Evolutionary conservation across 2,797 vertebrate genomes (phyloP), one percentile per base, ranked within the genome.

Genomic region (Champsocephalus esox): DNA sequence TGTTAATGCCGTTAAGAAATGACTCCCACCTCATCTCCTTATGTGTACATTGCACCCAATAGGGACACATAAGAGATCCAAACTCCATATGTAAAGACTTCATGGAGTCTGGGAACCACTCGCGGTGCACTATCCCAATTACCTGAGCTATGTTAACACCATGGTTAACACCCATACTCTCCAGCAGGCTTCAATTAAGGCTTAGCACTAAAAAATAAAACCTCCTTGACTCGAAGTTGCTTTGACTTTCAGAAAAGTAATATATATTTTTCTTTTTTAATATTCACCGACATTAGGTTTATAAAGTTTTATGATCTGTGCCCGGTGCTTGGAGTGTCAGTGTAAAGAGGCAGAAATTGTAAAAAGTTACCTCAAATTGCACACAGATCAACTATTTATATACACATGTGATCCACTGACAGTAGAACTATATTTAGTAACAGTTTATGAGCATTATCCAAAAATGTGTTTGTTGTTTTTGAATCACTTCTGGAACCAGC

Each of bases 141-240:
- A 90, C 92, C 93, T 92, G 90, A 93, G 92, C 92, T 90, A 87
- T 66, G 69, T 86, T 73, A 78, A 21, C 21, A 21, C 21, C 21
- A 21, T 21, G 21, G 2, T 24, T 24, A 24, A 75, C 79, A 81
- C 81, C 85, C 75, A 79, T 9, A 44, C 54, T 75, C 83, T 87
- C 87, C 82, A 24, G 78, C 68, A 82, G 77, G 75, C 87, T 82
- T 74, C 80, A 66, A 56, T 79, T 79, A 87, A 88, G 79, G 82
- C 84, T 79, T 80, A 63, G 61, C 59, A 74, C 71, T 70, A 24
- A 68, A 52, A 32, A 77, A 76, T 32, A 63, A 75, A 81, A 75
- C 67, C 83, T 62, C 68, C 66, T 11, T 55, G 41, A 21, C 66
- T 75, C 51, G 38, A 72, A 74, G 55, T 59, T 51, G 55, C 61